These are phyloP conservation scores for Elanoides forficatus DNA, from an alignment of 2,113 vertebrate species.

Conservation along the genomic window DNA sequence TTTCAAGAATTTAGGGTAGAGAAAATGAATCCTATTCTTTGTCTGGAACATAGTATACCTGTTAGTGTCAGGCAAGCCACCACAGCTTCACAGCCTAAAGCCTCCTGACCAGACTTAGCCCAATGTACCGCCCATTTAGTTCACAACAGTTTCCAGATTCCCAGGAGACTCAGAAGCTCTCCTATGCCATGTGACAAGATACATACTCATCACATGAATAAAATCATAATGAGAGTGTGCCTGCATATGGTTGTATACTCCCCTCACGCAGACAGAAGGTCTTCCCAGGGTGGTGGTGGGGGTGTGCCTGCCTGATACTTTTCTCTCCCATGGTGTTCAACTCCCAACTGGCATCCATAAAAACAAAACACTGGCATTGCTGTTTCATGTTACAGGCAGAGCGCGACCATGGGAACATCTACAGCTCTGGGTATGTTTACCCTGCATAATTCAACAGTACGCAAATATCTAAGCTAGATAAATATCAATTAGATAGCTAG, in stretches of 20 bases:
- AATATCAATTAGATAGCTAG: not conserved
- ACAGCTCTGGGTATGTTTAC: not conserved
- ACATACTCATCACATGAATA: not conserved
- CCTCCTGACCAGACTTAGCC: not conserved
- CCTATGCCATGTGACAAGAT: not conserved
- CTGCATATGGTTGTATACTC: not conserved
- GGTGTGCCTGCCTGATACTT: not conserved
- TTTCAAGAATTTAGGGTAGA: not conserved
- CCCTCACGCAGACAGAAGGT: not conserved
- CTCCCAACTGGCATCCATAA: not conserved
- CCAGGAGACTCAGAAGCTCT: not conserved
- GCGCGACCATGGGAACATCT: not conserved
- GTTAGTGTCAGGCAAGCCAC: not conserved
- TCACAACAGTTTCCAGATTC: not conserved
- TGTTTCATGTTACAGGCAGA: not conserved
- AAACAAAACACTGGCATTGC: not conserved
- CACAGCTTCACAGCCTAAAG: not conserved
- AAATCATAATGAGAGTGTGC: not conserved
- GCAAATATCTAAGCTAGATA: constrained; percentile 12
- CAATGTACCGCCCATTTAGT: not conserved
- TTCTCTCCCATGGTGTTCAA: not conserved
- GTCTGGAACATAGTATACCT: not conserved
- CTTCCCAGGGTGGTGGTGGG: not conserved
- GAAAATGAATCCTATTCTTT: not conserved
- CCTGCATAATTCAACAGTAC: constrained; percentile 2